These are phyloP conservation scores for Amaurobius ferox DNA, from an alignment of 2,888 invertebrate species.

Conservation along the genomic window DNA sequence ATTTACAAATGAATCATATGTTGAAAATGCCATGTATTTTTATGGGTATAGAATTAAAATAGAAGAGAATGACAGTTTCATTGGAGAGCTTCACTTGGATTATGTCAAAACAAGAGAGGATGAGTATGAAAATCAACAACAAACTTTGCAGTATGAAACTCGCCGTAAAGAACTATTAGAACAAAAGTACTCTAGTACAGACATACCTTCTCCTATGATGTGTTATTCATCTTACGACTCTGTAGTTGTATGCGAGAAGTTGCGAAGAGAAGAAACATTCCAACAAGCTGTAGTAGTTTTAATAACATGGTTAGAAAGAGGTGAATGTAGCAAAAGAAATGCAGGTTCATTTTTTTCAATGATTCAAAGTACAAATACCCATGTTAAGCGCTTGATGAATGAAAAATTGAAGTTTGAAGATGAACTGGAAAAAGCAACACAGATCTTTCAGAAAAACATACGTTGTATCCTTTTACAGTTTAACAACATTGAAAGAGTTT, in stretches of 20 bases:
- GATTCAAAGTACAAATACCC: slow-evolving; percentile 93
- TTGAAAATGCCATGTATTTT: slow-evolving; percentile 91
- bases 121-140: slow-evolving; percentile 95
- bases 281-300: slow-evolving; percentile 78
- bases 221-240: slow-evolving; percentile 90
- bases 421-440: slow-evolving; percentile 89
- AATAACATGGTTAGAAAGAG: slow-evolving; percentile 93
- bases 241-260: slow-evolving; percentile 86
- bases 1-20: slow-evolving; percentile 89
- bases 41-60: slow-evolving; percentile 82
- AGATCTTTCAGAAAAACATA: slow-evolving; percentile 89
- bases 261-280: slow-evolving; percentile 82
- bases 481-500: slow-evolving; percentile 99
- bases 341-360: slow-evolving; percentile 95
- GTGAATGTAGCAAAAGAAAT: slow-evolving; percentile 94
- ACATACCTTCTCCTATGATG: slow-evolving; percentile 89
- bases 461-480: slow-evolving; percentile 92
- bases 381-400: slow-evolving; percentile 88
- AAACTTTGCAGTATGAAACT: slow-evolving; percentile 88
- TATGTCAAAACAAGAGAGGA: slow-evolving; percentile 96
- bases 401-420: slow-evolving; percentile 93
- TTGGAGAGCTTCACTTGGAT: slow-evolving; percentile 94
- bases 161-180: slow-evolving; percentile 84
- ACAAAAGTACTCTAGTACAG: slow-evolving; percentile 83
- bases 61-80: slow-evolving; percentile 81